These are phyloP conservation scores for Symphodus melops DNA, from an alignment of 2,113 vertebrate genomes.

Conservation along the genomic window DNA sequence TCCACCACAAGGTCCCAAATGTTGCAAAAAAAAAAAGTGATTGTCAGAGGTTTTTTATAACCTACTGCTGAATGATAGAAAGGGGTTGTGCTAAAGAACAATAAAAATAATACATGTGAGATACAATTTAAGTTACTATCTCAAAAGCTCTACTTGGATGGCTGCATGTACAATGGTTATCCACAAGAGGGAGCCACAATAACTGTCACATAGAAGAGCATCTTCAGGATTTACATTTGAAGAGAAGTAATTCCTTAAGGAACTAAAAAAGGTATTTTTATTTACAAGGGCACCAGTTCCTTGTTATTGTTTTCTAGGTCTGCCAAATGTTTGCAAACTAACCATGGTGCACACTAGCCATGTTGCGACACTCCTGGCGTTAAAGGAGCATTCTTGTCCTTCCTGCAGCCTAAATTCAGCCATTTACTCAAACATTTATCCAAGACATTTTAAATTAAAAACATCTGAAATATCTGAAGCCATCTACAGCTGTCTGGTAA, in stretches of 20 bases:
- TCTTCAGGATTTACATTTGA: no score
- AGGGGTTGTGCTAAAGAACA: not conserved
- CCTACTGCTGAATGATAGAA: not conserved
- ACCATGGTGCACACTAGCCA: not conserved
- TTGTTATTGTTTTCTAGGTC: not conserved
- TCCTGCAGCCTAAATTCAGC: not conserved
- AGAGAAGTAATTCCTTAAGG: no score
- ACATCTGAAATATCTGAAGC: not conserved
- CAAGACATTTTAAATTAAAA: not conserved
- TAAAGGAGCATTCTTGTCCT: not conserved
- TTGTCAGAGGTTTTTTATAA: no score
- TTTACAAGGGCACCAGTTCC: no score
- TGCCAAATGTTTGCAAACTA: constrained; percentile 4
- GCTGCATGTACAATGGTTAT: not conserved
- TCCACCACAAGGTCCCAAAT: no score
- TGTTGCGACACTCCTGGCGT: not conserved
- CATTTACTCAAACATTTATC: not conserved
- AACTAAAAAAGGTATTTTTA: no score
- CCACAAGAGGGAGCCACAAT: constrained; percentile 24
- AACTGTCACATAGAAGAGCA: not conserved
- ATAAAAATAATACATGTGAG: no score
- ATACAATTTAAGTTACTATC: no score
- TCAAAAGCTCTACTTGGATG: not conserved
- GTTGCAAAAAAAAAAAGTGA: no score
- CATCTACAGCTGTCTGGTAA: not conserved